Percentiles rank a stretch among this genome's conserved stretches.
Evolutionary conservation across 2,113 vertebrate species (phyloP).

Genomic region (Chamaea fasciata): DNA sequence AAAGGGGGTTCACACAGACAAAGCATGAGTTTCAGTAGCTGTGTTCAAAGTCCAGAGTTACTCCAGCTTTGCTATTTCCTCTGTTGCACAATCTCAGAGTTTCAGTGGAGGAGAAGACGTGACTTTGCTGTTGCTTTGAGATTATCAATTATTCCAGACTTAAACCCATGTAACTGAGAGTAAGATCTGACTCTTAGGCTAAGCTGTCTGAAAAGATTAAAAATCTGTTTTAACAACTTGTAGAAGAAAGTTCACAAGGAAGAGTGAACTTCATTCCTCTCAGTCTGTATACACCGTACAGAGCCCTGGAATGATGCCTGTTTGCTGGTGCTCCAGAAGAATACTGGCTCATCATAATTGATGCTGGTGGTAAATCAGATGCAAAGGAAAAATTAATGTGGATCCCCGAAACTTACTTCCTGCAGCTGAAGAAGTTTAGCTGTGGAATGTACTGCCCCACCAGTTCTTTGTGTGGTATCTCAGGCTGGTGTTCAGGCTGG

Average conservation of each 20-base stretch:
- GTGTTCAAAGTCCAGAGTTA: not conserved
- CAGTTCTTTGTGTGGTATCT: not conserved
- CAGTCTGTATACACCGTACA: not conserved
- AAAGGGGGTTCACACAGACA: not conserved
- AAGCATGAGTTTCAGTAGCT: not conserved
- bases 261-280: not conserved
- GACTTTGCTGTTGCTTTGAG: not conserved
- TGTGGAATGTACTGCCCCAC: not conserved
- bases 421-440: not conserved
- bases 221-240: not conserved
- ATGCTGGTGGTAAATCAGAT: not conserved
- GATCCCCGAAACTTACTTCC: not conserved
- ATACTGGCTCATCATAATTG: not conserved
- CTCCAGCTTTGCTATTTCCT: not conserved
- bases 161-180: not conserved
- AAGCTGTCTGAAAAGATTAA: not conserved
- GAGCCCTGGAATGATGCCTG: not conserved
- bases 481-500: not conserved
- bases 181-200: not conserved
- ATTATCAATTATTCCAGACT: not conserved
- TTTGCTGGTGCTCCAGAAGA: not conserved
- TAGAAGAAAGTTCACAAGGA: not conserved
- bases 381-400: not conserved
- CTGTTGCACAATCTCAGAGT: not conserved
- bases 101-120: not conserved